These are phyloP conservation scores for Harpalus rufipes DNA, from an alignment of 2,888 invertebrate genomes.

Conservation along the genomic window DNA sequence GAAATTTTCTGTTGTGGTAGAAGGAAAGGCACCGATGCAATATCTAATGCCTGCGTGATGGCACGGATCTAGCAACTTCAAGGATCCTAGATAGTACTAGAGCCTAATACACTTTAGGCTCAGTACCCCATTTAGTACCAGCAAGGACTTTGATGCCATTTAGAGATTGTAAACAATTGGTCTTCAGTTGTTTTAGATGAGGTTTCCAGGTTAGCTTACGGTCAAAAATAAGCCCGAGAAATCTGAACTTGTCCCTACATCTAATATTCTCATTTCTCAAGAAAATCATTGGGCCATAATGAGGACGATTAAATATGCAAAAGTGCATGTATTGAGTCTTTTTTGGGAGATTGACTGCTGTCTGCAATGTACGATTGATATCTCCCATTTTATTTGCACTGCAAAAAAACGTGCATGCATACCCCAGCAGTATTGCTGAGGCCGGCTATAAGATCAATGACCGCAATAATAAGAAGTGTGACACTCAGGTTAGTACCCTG, in stretches of 20 bases:
- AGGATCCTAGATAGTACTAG: not conserved
- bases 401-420: too few species aligned
- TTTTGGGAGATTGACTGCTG: not conserved
- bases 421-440: too few species aligned
- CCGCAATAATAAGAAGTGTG: not conserved
- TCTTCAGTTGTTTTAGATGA: constrained; percentile 67
- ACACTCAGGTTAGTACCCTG: not conserved
- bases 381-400: too few species aligned
- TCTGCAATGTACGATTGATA: too few species aligned
- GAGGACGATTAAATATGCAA: not conserved
- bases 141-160: not conserved
- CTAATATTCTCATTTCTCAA: not conserved
- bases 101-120: not conserved
- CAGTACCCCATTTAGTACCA: constrained; percentile 10
- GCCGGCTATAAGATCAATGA: constrained; percentile 5
- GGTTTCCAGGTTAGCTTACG: constrained; percentile 68
- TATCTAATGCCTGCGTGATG: constrained; percentile 3
- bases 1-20: not conserved
- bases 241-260: too few species aligned
- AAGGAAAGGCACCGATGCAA: constrained; percentile 4
- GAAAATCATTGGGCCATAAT: too few species aligned
- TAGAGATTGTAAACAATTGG: not conserved
- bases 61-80: not conserved
- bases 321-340: constrained; percentile 2
- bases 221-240: too few species aligned